Conservation (phyloP, 2,888 invertebrate genomes). For the Napeogenes sylphis region DNA sequence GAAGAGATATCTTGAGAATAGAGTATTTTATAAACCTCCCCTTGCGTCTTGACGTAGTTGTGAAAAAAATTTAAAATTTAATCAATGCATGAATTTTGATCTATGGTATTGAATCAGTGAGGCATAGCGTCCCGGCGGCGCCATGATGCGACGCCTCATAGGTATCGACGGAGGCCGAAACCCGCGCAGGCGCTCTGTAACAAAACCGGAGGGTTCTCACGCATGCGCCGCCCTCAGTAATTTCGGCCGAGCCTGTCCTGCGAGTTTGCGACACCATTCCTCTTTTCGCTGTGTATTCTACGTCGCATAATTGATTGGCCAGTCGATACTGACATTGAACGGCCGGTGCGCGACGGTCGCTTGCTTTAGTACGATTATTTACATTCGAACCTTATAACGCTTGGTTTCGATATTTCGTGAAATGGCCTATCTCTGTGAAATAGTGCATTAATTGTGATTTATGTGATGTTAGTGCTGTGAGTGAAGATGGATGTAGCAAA, state of each 20-base stretch:
- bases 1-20: too few species aligned
- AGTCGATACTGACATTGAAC: slow-evolving; percentile 74
- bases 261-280: slow-evolving; percentile 57
- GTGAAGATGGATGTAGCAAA: slow-evolving; percentile 60
- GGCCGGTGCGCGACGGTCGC: slow-evolving; percentile 52
- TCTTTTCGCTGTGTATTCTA: slow-evolving; percentile 60
- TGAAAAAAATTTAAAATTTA: slow-evolving; percentile 18
- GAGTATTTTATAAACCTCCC: too few species aligned
- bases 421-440: slow-evolving; percentile 48
- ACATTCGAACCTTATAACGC: slow-evolving; percentile 62
- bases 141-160: slow-evolving; percentile 53
- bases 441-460: slow-evolving; percentile 41
- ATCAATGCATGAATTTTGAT: slow-evolving; percentile 34
- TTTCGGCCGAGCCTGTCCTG: slow-evolving; percentile 43
- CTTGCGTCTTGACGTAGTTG: slow-evolving; percentile 12
- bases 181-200: slow-evolving; percentile 56
- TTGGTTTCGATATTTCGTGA: slow-evolving; percentile 30
- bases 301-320: slow-evolving; percentile 75
- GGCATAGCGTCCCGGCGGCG: slow-evolving; percentile 56
- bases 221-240: slow-evolving; percentile 54
- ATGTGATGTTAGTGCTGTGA: slow-evolving; percentile 47
- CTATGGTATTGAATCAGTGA: slow-evolving; percentile 32
- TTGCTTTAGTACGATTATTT: slow-evolving; percentile 64
- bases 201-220: slow-evolving; percentile 37
- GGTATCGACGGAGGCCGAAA: slow-evolving; percentile 34